Conservation (phyloP, 2,888 invertebrate genomes). For the Drosophila melanosoma region DNA sequence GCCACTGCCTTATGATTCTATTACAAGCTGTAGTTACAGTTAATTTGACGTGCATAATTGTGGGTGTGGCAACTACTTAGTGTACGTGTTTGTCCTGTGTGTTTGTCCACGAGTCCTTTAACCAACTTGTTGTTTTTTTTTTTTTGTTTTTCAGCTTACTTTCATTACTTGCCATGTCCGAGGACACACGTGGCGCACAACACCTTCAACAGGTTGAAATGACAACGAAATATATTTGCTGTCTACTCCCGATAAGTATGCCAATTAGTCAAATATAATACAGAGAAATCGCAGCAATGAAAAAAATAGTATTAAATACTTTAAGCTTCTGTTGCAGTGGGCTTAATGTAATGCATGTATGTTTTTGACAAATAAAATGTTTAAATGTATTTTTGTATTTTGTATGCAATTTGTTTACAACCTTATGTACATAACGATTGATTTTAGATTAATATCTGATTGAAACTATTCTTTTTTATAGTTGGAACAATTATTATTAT, state of each 20-base stretch:
- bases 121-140: constrained; percentile 3
- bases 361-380: too few relatives aligned
- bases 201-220: constrained; percentile 33
- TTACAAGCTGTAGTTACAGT: constrained; percentile 70
- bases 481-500: not conserved
- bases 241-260: constrained; percentile 3
- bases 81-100: constrained; percentile 8
- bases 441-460: not conserved
- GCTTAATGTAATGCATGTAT: not conserved
- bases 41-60: constrained; percentile 78
- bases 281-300: not conserved
- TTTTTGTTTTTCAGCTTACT: constrained; percentile 10
- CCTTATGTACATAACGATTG: not conserved
- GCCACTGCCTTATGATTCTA: constrained; percentile 26
- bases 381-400: too few relatives aligned
- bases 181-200: constrained; percentile 28
- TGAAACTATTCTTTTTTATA: not conserved
- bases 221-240: constrained; percentile 15
- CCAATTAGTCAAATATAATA: constrained; percentile 1
- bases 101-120: constrained; percentile 7
- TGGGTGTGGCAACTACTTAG: constrained; percentile 44
- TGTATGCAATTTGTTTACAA: not conserved
- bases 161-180: constrained; percentile 1
- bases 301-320: not conserved
- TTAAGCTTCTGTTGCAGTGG: not conserved